Evolutionary conservation across 2,888 invertebrate genomes (phyloP).

Genomic region (Agrochola litura): DNA sequence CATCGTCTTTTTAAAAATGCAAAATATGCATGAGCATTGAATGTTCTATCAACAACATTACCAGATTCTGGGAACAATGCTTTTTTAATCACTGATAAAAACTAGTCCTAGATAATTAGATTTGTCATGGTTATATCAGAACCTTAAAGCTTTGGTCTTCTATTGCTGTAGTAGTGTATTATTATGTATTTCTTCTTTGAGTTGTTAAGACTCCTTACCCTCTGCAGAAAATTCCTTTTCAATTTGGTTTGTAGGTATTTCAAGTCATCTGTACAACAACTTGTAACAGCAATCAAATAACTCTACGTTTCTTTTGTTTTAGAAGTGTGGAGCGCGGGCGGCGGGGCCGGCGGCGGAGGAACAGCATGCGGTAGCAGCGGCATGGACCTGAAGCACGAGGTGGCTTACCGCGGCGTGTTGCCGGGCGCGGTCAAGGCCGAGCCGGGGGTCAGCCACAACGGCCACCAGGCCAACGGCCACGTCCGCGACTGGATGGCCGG

Average conservation of each 20-base stretch:
- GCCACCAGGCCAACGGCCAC: conserved; percentile 87
- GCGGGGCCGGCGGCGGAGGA: conserved; percentile 87
- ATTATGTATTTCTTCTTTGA: background rate
- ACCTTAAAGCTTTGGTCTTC: background rate
- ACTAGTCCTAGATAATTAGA: background rate
- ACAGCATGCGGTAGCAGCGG: conserved; percentile 90
- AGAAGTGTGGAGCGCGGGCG: conserved; percentile 90
- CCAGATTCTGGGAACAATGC: background rate
- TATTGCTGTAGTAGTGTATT: too few relatives aligned
- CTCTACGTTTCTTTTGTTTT: conserved; percentile 52
- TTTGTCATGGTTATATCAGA: background rate
- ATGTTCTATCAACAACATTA: background rate
- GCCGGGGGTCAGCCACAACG: conserved; percentile 89
- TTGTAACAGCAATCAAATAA: background rate
- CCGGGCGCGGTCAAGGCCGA: conserved; percentile 89
- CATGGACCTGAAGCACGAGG: conserved; percentile 92
- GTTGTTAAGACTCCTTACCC: too few relatives aligned
- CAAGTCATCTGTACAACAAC: background rate
- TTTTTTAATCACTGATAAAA: too few relatives aligned
- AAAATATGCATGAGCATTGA: background rate
- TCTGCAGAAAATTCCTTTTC: too few relatives aligned
- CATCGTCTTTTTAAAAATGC: too few relatives aligned
- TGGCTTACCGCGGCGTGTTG: conserved; percentile 89
- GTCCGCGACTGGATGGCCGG: conserved; percentile 90
- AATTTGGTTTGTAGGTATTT: background rate